Conservation (phyloP, 2,888 invertebrate species). For the Diachrysia chrysitis region DNA sequence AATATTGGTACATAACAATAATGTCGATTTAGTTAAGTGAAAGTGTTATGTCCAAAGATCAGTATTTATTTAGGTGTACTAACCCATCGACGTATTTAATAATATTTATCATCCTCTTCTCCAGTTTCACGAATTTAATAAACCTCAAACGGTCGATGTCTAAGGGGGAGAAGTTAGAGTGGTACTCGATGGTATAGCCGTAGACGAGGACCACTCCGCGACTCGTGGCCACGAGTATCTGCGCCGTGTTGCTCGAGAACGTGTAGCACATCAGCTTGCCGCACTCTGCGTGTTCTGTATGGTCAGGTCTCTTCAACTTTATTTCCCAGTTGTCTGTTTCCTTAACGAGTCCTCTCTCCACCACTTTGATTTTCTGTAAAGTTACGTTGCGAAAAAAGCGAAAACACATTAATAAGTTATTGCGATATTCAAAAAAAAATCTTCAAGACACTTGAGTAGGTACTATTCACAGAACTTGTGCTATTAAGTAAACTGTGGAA, state of each 20-base stretch:
- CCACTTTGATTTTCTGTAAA: conserved; percentile 75
- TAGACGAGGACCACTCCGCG: conserved; percentile 86
- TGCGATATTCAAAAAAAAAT: too few species aligned
- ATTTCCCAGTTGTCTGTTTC: conserved; percentile 78
- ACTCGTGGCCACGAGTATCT: conserved; percentile 85
- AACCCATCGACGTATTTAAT: conserved; percentile 87
- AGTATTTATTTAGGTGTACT: conserved; percentile 45
- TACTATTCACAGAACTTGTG: too few species aligned
- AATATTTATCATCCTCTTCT: conserved; percentile 79
- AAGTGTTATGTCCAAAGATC: not conserved
- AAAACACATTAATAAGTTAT: not conserved
- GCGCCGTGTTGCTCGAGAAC: conserved; percentile 83
- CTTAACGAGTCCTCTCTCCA: conserved; percentile 75
- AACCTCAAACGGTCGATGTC: conserved; percentile 79
- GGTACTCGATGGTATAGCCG: conserved; percentile 83
- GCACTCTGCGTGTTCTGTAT: conserved; percentile 66
- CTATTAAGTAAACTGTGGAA: too few species aligned
- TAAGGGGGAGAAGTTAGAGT: conserved; percentile 63
- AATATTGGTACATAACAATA: too few species aligned
- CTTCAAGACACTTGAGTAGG: too few species aligned
- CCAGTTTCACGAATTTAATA: conserved; percentile 85
- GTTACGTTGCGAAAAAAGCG: not conserved
- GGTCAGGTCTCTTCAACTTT: conserved; percentile 68
- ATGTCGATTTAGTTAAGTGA: not conserved
- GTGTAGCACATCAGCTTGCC: conserved; percentile 87